Evolutionary conservation across 2,797 vertebrate species (phyloP), one percentile per base, ranked within the genome.

Genomic region (Urophycis tenuis): DNA sequence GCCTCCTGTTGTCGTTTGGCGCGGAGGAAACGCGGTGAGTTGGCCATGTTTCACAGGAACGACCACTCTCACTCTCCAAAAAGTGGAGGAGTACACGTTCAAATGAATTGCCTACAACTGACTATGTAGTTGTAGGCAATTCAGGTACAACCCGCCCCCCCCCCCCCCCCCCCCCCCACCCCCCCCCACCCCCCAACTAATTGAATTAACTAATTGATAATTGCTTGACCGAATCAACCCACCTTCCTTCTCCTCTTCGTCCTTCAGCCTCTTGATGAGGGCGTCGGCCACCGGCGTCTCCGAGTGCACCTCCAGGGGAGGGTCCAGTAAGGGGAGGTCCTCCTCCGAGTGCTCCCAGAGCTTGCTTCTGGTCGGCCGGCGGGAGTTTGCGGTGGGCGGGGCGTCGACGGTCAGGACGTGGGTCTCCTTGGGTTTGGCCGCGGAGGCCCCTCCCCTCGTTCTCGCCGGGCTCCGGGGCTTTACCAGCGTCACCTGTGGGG

Each of bases 261-360:
- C 86, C 75, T 89, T 81, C 3, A 94, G 92, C 70, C 92, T 91
- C 88, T 89, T 91, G 84, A 94, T 87, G 35, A 94, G 90, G 64
- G 93, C 92, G 34, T 91, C 81, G 0, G 91, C 87, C 6, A 89
- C 29, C 0, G 89, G 89, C 5, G 86, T 90, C 75, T 92, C 90
- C 11, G 89, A 87, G 41, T 92, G 78, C 77, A 92, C 90, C 69
- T 89, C 90, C 77, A 91, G 9, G 0, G 88, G 82, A 0, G 85
- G 88, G 82, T 91, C 87, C 82, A 92, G 81, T 2, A 93, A 33
- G 0, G 84, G 83, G 1, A 83, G 89, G 30, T 91, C 91, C 53
- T 92, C 89, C 49, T 88, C 85, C 0, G 87, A 82, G 49, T 91
- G 87, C 77, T 88, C 87, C 91, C 92, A 92, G 2, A 92, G 88